Base-by-base conservation (phyloP, 2,113 vertebrate species). In the Pelvicachromis taeniatus region DNA sequence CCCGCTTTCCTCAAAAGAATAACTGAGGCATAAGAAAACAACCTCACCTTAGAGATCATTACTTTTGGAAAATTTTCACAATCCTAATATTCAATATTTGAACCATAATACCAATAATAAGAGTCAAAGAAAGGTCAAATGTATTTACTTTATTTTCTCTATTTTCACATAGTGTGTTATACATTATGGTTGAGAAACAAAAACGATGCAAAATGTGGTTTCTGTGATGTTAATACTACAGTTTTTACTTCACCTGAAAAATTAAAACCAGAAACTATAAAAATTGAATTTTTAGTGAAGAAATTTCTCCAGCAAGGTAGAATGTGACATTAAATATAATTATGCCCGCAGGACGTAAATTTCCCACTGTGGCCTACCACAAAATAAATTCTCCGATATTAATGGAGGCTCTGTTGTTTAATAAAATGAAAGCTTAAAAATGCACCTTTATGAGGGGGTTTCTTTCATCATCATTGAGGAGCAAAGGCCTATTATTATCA, bases 341-440 rank as follows among this genome's bases (percentile, higher is more conserved):
- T 86, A 84, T 21, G 12, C 59, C 53, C 61, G 56, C 84, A 87
- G 77, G 83, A 82, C 2, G 14, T 45, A 80, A 89, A 83, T 65
- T 81, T 58, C 55, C 54, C 83, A 70, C 40, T 82, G 23, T 50
- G 9, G 26, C 52, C 31, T 13, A 54, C 11, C 50, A 45, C n/a
- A 50, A 81, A 77, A 73, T 87, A 70, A 87, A 87, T 85, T 70
- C 40, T 45, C 19, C 12, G 19, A 63, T 68, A 45, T 85, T 89
- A 91, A 93, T 92, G 54, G 75, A 31, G 75, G 53, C 19, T 21
- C 77, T 84, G 89, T 88, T 91, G 77, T 92, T 94, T 86, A 91
- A 91, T 91, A 70, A 90, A 91, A 94, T 77, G 33, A 82, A 90
- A 90, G 63, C 85, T 92, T 89, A 86, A 91, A 91, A 93, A 80